Evolutionary conservation across 2,888 invertebrate species (phyloP), one percentile per base, ranked within the genome.

Genomic region (Phalera bucephala): DNA sequence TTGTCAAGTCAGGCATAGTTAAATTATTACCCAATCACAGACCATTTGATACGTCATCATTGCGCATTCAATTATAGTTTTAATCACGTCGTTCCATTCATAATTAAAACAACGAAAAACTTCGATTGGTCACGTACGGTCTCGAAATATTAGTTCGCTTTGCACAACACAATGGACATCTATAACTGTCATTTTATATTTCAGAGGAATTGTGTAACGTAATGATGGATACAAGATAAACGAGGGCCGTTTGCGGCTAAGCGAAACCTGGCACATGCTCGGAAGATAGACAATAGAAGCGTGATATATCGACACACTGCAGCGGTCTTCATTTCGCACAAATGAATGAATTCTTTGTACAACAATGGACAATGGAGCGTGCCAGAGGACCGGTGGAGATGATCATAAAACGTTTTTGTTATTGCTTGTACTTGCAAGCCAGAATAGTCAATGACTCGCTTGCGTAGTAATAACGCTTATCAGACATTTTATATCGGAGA

Each of bases 281-380:
- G 41, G 63, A 45, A 47, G 23, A 43, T 38, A 65, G 52, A 74
- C 73, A 76, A 74, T 67, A 65, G 60, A 34, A 43, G 40, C 42
- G 54, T 68, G 61, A 69, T 69, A 59, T 64, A 67, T 65, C 58
- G 67, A 64, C 61, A 56, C 57, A 62, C 68, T 60, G 56, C 54
- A 57, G 56, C 51, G 55, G 52, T 67, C 64, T 66, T 71, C 61
- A 68, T 68, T 80, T 76, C 71, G 68, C 72, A 72, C 72, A 75
- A 80, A 70, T 72, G 74, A 76, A 80, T 72, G 77, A 77, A 72
- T 80, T 79, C 75, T 72, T 76, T 64, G 57, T 56, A 63, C 31
- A 58, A 81, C 80, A 84, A 83, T 82, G 79, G 67, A 83, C 81
- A 85, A 83, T 82, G 76, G 74, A 65, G 65, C 65, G 67, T 68